Evolutionary conservation across 2,888 invertebrate genomes (phyloP), one percentile per base, ranked within the genome.

Genomic region (Fragum fragum): DNA sequence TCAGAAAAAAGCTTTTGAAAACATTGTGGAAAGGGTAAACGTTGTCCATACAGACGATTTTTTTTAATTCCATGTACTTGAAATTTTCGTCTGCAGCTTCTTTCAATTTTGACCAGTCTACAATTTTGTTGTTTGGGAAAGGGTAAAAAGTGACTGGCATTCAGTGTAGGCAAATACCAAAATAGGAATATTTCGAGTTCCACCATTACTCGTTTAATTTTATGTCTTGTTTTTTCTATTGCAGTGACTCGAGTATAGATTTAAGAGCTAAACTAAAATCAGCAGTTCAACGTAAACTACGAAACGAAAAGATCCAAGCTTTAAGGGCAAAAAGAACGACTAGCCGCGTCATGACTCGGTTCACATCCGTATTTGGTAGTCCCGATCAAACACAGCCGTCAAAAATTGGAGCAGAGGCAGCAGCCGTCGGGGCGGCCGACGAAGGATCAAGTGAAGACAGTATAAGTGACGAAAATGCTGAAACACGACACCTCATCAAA

Each of bases 161-260:
- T n/a, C n/a, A n/a, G n/a, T n/a, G n/a, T n/a, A n/a, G n/a, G n/a
- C n/a, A n/a, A n/a, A n/a, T n/a, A n/a, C n/a, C n/a, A n/a, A n/a
- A n/a, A n/a, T n/a, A n/a, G n/a, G n/a, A n/a, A n/a, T n/a, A n/a
- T n/a, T n/a, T n/a, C n/a, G n/a, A n/a, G n/a, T n/a, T n/a, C n/a
- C n/a, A n/a, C n/a, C n/a, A n/a, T n/a, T n/a, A n/a, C n/a, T n/a
- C n/a, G n/a, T n/a, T n/a, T n/a, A n/a, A n/a, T n/a, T n/a, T n/a
- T n/a, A n/a, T n/a, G n/a, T n/a, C n/a, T n/a, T n/a, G n/a, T n/a
- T n/a, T n/a, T 73, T 73, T 21, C 42, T 61, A 39, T 80, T 71
- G 6, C 68, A 89, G 89, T 47, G 90, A 90, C 71, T 90, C 90
- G 0, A 90, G 90, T 70, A 78, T 87, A 11, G 88, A 88, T 68